Conservation (phyloP, 2,888 invertebrate species). For the Tinea trinotella region DNA sequence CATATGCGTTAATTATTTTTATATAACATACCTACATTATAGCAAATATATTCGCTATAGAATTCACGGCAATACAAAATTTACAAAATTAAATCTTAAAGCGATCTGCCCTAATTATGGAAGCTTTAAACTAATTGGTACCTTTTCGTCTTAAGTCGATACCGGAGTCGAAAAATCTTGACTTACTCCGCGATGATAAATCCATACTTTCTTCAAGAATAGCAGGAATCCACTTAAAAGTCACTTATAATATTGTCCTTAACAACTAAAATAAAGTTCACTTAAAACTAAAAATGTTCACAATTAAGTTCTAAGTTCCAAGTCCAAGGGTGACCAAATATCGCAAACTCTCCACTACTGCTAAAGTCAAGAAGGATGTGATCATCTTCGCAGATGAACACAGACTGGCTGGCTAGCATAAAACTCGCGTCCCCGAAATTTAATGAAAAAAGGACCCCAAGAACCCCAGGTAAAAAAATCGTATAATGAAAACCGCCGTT, state of each 20-base stretch:
- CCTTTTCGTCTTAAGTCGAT: conserved; percentile 69
- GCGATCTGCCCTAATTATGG: conserved; percentile 23
- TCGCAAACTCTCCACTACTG: conserved; percentile 32
- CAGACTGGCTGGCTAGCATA: conserved; percentile 67
- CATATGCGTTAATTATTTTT: conserved; percentile 23
- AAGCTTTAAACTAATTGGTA: conserved; percentile 30
- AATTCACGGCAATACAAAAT: no score
- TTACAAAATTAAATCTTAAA: no score
- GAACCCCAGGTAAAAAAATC: conserved; percentile 65
- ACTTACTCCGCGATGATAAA: conserved; percentile 67
- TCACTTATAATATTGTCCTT: neutral
- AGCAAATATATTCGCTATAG: no score
- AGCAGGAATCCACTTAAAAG: conserved; percentile 20
- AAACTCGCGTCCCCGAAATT: conserved; percentile 48
- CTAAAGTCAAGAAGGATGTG: conserved; percentile 61
- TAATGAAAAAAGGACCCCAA: conserved; percentile 59
- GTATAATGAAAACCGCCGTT: conserved; percentile 70
- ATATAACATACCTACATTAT: neutral
- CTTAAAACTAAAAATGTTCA: conserved; percentile 26
- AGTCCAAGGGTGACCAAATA: conserved; percentile 42
- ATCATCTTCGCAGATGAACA: conserved; percentile 70
- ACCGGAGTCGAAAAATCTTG: conserved; percentile 72
- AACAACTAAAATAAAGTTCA: conserved; percentile 24
- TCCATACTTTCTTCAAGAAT: conserved; percentile 45
- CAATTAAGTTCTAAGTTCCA: conserved; percentile 27